Evolutionary conservation across 37 sponge, comb jelly and placozoan species (phyloP).

Genomic region (Agelas oroides): DNA sequence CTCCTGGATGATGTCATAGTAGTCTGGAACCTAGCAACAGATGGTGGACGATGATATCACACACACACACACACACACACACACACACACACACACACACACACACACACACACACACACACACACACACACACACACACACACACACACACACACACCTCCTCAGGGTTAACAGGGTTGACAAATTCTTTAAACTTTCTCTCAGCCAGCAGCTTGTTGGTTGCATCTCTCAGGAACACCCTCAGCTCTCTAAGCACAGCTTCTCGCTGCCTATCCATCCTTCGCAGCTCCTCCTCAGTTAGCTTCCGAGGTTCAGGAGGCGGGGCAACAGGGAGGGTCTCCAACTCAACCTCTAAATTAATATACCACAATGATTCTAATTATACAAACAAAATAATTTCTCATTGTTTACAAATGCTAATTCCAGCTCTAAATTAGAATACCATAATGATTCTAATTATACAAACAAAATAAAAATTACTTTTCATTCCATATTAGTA

Average conservation of each 20-base stretch:
- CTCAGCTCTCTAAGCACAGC: constrained; percentile 88
- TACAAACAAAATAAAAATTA: too few relatives aligned
- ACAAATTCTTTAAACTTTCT: constrained; percentile 95
- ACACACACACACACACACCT: too few relatives aligned
- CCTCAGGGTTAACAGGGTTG: constrained; percentile 91
- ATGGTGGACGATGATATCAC: too few relatives aligned
- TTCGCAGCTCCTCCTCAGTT: constrained; percentile 59
- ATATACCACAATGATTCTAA: too few relatives aligned
- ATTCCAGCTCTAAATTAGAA: constrained; percentile 45
- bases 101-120: too few relatives aligned
- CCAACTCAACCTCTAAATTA: constrained; percentile 49
- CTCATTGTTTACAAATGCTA: too few relatives aligned
- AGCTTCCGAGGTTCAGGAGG: constrained; percentile 62
- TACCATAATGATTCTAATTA: too few relatives aligned
- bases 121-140: too few relatives aligned
- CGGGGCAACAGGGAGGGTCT: constrained; percentile 68
- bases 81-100: too few relatives aligned
- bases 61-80: too few relatives aligned
- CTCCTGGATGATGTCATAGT: constrained; percentile 79
- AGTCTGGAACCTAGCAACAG: constrained; percentile 82
- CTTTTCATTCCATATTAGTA: too few relatives aligned
- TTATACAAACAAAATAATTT: too few relatives aligned
- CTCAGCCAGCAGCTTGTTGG: constrained; percentile 94
- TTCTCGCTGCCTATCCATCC: constrained; percentile 51
- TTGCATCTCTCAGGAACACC: constrained; percentile 89